Evolutionary conservation across 2,888 invertebrate genomes (phyloP).

Genomic region (Spialia ferax): DNA sequence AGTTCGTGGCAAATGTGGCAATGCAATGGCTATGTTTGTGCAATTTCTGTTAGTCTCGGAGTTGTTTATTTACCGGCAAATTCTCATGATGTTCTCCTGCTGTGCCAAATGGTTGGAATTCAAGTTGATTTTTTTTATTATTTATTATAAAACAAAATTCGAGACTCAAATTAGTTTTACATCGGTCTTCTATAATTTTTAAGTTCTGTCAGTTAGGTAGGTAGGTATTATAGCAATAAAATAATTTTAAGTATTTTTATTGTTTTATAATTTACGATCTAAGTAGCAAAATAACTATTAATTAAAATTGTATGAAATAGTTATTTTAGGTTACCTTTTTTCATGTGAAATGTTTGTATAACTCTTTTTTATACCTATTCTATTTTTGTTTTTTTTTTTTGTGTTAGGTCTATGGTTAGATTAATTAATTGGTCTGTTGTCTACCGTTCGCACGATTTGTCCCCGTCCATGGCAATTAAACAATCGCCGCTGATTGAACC

Average conservation of each 20-base stretch:
- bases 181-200: no score
- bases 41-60: not conserved
- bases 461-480: conserved; percentile 3
- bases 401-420: no score
- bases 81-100: conserved; percentile 1
- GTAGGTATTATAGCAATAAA: no score
- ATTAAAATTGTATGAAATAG: no score
- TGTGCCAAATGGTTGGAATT: not conserved
- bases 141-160: not conserved
- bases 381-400: not conserved
- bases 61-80: conserved; percentile 15
- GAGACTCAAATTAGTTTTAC: no score
- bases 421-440: conserved; percentile 1
- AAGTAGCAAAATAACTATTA: no score
- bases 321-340: no score
- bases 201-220: no score
- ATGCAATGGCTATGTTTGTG: conserved; percentile 1
- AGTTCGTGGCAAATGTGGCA: not conserved
- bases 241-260: no score
- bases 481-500: conserved; percentile 1
- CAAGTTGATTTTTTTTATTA: not conserved
- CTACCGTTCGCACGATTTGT: conserved; percentile 12
- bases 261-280: no score
- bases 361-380: no score
- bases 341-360: no score